Evolutionary conservation across 2,113 vertebrate genomes (phyloP), one percentile per base, ranked within the genome.

Genomic region (Clinocottus analis): DNA sequence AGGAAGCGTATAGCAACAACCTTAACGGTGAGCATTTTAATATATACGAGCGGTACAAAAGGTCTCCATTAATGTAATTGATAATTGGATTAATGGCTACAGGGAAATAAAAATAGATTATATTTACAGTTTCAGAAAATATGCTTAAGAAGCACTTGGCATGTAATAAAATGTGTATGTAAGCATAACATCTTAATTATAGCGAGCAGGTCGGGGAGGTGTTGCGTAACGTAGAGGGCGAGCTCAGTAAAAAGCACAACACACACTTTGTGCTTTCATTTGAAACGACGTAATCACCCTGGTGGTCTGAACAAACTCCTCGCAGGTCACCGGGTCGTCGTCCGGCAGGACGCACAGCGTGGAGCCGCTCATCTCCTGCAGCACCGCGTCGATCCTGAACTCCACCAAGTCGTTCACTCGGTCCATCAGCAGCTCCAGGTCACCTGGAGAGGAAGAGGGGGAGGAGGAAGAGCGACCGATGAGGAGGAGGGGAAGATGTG

Each of bases 351-450:
- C 79, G 85, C 97, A 99, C 19, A 99, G 94, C 0, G 82, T 89
- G 1, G 85, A 88, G 1, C 29, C 37, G 41, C 93, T 95, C 95
- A 99, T 98, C 75, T 97, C 97, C 80, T 96, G 96, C 61, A 99
- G 90, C 1, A 97, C 84, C 3, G 95, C 94, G 6, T 96, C 94
- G 19, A 99, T 96, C 75, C 96, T 94, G 86, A 97, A 98, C 91
- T 97, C 96, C 73, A 97, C 88, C 90, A 99, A 79, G 76, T 98
- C 95, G 4, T 94, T 96, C 76, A 96, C 95, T 72, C 87, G 92
- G 93, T 97, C 94, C 67, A 98, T 86, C 66, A 98, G 58, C 78
- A 96, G 87, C 84, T 98, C 97, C 79, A 99, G 87, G 27, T 93
- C 93, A 81, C 77, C 97, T 96, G 74, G 39, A 87, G 79, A 90